Base-by-base conservation (phyloP, 2,888 invertebrate species). In the Aspidapion aeneum region DNA sequence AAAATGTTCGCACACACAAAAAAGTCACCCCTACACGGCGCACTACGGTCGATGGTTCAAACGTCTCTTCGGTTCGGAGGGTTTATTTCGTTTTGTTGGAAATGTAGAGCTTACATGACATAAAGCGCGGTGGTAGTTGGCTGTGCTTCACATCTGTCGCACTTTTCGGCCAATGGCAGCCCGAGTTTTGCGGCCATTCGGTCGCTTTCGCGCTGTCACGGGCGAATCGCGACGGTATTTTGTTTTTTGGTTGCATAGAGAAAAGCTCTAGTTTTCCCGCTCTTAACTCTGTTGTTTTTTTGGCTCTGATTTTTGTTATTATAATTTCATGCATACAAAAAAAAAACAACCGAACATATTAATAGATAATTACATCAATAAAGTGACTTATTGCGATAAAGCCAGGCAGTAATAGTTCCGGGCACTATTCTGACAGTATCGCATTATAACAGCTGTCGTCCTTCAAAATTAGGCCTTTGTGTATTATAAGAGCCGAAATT, bases 141-240 rank as follows among this genome's bases (percentile, higher is more conserved):
- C 77, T 74, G 75, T 74, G 76, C 74, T 72, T 74, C 73, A 74
- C 79, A 79, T 79, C 79, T 79, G 79, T 77, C 78, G 75, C 74
- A 72, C 74, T 75, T 75, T 73, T 72, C 73, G 74, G 73, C 79
- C 79, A 79, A 79, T 79, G 12, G 35, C 3, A 35, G 3, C 12
- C 12, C 35, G 35, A 74, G 71, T 72, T 69, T 58, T 59, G 63
- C 63, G 67, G 62, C 62, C 63, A 59, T 68, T 66, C 72, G 71
- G 69, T 62, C 66, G 66, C 67, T 66, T 65, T 69, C 68, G 68
- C n/a, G 35, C 35, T 35, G 35, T 35, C 35, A 35, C 35, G 35
- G 35, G 35, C 35, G 35, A 35, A 35, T 35, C 35, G 35, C 35
- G 35, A 35, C 35, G 35, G 3, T n/a, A n/a, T n/a, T n/a, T n/a